These are phyloP conservation scores for Entelurus aequoreus DNA, from an alignment of 2,113 vertebrate species.

Conservation along the genomic window DNA sequence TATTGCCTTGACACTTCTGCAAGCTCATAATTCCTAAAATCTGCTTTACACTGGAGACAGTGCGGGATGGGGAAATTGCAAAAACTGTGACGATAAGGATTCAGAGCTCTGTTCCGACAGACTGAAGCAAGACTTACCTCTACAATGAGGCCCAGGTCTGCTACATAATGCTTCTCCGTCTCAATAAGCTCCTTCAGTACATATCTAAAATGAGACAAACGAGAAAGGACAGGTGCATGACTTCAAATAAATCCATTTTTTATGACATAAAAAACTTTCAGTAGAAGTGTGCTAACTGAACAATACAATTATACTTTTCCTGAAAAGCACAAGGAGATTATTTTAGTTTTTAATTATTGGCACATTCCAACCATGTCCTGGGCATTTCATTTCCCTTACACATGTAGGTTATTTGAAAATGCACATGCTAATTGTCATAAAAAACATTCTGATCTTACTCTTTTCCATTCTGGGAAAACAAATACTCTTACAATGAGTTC, in stretches of 20 bases:
- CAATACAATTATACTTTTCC: background rate
- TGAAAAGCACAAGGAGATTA: background rate
- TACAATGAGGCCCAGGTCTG: constrained; percentile 84
- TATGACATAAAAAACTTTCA: background rate
- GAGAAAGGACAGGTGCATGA: constrained; percentile 16
- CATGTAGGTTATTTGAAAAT: background rate
- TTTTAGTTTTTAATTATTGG: too few species aligned
- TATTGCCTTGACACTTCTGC: constrained; percentile 21
- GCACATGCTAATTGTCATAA: background rate
- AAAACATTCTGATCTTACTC: background rate
- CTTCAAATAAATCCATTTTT: background rate
- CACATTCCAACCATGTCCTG: too few species aligned
- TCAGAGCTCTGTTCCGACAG: constrained; percentile 24
- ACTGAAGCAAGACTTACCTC: constrained; percentile 72
- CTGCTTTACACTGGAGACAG: constrained; percentile 23
- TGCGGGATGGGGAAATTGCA: constrained; percentile 23
- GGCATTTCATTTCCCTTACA: too few species aligned
- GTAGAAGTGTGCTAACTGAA: background rate
- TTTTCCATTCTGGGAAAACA: background rate
- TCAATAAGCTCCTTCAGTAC: constrained; percentile 86
- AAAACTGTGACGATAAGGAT: constrained; percentile 42
- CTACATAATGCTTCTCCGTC: constrained; percentile 88
- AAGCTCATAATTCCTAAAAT: constrained; percentile 49
- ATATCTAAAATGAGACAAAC: constrained; percentile 70
- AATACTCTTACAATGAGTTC: background rate